A percentile compares a stretch with the other conserved stretches of the same genome.
Conservation (phyloP, 2,797 vertebrate species). For the Pelobates cultripes region DNA sequence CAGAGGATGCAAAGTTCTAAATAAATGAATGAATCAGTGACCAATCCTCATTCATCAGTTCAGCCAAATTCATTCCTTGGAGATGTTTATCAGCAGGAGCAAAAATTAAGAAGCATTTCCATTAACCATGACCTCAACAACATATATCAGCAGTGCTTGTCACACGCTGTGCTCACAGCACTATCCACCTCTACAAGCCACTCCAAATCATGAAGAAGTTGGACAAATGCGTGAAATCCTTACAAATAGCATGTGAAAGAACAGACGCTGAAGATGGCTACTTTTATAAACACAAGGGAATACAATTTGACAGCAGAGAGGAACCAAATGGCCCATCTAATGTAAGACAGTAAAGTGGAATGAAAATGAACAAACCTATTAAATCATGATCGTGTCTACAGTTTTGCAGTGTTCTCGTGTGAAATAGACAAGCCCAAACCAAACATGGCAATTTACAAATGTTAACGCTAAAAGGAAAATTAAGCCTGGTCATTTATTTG, state of each 20-base stretch:
- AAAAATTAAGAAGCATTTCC: neutral
- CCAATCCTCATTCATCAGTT: neutral
- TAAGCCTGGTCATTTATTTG: neutral
- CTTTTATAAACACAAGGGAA: conserved; percentile 3
- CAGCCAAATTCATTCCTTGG: neutral
- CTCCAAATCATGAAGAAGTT: neutral
- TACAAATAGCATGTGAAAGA: neutral
- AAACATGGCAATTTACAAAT: neutral
- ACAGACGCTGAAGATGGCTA: neutral
- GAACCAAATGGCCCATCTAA: conserved; percentile 2
- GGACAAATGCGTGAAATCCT: neutral
- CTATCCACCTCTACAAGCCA: neutral
- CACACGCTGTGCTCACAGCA: neutral
- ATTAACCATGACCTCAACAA: neutral
- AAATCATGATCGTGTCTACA: conserved; percentile 1
- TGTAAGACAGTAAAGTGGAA: neutral
- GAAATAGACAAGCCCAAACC: neutral
- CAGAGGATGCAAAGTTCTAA: neutral
- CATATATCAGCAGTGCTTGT: neutral
- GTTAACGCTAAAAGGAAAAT: conserved; percentile 4
- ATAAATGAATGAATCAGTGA: neutral
- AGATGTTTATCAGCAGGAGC: neutral
- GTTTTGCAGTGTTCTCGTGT: neutral
- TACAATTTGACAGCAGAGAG: conserved; percentile 11
- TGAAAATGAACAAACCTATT: neutral